These are phyloP conservation scores for Numenius phaeopus DNA, from an alignment of 2,797 vertebrate species.

Conservation along the genomic window DNA sequence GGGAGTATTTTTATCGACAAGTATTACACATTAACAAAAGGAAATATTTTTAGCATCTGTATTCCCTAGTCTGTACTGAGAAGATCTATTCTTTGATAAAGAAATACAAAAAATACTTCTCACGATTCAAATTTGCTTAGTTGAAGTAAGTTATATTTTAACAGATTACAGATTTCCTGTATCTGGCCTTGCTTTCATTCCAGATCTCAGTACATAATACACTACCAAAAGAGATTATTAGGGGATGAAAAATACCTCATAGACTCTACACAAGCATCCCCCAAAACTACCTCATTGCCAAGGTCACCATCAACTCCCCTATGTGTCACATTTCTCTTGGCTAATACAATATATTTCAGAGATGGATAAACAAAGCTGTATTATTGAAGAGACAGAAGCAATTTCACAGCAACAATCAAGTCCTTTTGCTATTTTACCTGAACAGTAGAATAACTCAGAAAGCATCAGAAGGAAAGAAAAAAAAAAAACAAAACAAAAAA, in stretches of 20 bases:
- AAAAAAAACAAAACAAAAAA: no score
- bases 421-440: background rate
- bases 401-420: background rate
- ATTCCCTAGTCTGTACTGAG: background rate
- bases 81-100: background rate
- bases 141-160: background rate
- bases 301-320: fast-evolving
- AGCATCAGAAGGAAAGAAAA: background rate
- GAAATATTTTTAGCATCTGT: background rate
- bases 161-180: background rate
- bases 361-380: background rate
- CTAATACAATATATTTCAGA: background rate
- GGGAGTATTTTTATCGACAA: background rate
- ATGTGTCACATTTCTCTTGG: background rate
- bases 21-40: background rate
- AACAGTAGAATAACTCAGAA: background rate
- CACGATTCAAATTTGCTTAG: background rate
- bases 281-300: background rate
- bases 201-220: background rate
- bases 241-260: background rate
- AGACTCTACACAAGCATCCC: background rate
- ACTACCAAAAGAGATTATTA: background rate
- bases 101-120: background rate
- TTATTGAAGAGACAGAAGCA: background rate
- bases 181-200: background rate